phyloP scores from a whole-genome alignment of 2,888 invertebrate species.

The Chironomus riparius region DNA sequence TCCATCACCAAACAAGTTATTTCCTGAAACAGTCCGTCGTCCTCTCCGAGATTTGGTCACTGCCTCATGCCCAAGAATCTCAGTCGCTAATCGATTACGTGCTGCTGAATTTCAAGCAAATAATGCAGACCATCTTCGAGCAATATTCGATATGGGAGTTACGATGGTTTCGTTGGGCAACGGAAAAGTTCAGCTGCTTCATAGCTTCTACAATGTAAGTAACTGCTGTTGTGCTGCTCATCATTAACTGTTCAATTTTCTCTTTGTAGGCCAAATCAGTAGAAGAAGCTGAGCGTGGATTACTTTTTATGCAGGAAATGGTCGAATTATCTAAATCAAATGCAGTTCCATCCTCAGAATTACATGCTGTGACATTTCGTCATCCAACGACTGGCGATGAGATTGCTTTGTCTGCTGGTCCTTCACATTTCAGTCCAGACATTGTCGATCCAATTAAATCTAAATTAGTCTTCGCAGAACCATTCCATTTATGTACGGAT shows the following conservation, averaged over 20 bases:
- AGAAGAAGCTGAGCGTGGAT: constrained; percentile 83
- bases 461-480: constrained; percentile 54
- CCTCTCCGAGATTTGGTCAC: constrained; percentile 78
- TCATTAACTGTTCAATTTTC: neutral
- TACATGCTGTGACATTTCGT: constrained; percentile 40
- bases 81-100: constrained; percentile 51
- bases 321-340: constrained; percentile 72
- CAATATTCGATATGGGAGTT: constrained; percentile 91
- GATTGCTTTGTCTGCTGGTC: constrained; percentile 60
- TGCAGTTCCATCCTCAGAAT: constrained; percentile 34
- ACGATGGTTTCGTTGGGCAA: constrained; percentile 79
- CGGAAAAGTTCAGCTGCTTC: constrained; percentile 85
- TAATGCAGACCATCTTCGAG: constrained; percentile 78
- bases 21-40: constrained; percentile 73
- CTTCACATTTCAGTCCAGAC: constrained; percentile 82
- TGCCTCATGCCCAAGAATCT: constrained; percentile 63
- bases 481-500: constrained; percentile 54
- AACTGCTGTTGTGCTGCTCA: neutral
- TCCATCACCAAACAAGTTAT: constrained; percentile 74
- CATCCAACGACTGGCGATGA: constrained; percentile 39
- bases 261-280: constrained; percentile 66
- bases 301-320: constrained; percentile 96
- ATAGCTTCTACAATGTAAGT: constrained; percentile 77
- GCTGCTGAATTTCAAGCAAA: constrained; percentile 69
- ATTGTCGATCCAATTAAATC: constrained; percentile 58